Evolutionary conservation across 92 coral and sea anemone species (phyloP), one percentile per base, ranked within the genome.

Genomic region (Phenganax subtilis): DNA sequence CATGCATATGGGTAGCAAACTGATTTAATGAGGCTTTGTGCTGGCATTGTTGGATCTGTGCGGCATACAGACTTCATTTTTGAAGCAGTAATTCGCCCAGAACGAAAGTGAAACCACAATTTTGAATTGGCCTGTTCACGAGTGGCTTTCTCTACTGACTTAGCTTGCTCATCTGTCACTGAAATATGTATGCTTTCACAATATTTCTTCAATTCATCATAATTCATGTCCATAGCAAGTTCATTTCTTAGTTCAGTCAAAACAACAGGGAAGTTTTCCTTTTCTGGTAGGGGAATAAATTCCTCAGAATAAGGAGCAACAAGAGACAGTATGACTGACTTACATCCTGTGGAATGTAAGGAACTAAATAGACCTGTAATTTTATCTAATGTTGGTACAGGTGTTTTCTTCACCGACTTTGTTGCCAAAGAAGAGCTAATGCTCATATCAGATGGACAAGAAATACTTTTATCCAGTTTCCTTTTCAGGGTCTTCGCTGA

Each of bases 61-160:
- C 64, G 86, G 61, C 91, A 86, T 29, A 84, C 91, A 52, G 27
- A 84, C 61, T 88, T 83, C 55, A 88, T 85, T 59, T 81, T 85
- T 81, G 86, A 78, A 7, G 91, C 87, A 25, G 90, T 85, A 29
- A 88, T 81, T 60, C 89, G 81, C 16, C 84, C 84, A 59, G 75
- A 77, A 37, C 90, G 52, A 85, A 85, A 84, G 37, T 60, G 70
- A 63, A 79, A 71, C 90, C 88, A 87, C 44, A 87, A 51, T 12
- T 76, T 53, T 17, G 90, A 87, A 37, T 75, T 85, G 17, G 77
- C 76, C 63, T 87, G 88, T 54, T 55, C 63, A 29, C 88, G 80
- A 20, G 90, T 85, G 3, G 79, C 68, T 56, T 83, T 82, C 64
- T 86, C 87, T 44, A 86, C 61, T 20, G 47, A 37, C 77, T 59